A percentile compares a stretch with the other conserved stretches of the same genome.
phyloP scores from a whole-genome alignment of 2,113 vertebrate species.

The Oryzias curvinotus region DNA sequence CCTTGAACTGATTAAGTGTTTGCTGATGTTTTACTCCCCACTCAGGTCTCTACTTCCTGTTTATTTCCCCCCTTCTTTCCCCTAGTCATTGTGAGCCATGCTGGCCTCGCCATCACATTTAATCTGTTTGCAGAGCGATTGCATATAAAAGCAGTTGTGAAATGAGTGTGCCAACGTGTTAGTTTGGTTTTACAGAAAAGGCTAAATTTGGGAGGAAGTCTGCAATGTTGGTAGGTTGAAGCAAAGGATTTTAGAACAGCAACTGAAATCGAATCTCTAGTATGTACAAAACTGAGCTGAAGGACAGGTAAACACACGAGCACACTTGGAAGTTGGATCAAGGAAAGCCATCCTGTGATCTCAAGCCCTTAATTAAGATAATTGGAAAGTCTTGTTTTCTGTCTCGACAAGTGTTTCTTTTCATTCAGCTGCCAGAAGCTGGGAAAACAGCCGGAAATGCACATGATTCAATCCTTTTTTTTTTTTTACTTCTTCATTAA shows the following conservation, averaged over 20 bases:
- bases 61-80: no score
- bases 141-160: slow-evolving; percentile 8
- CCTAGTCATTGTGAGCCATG: background rate
- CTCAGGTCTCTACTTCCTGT: background rate
- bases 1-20: background rate
- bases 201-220: background rate
- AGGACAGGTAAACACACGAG: no score
- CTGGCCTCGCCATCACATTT: slow-evolving; percentile 11
- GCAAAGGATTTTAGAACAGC: no score
- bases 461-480: background rate
- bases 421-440: background rate
- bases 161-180: background rate
- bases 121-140: slow-evolving; percentile 4
- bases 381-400: slow-evolving; percentile 27
- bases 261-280: no score
- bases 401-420: slow-evolving; percentile 23
- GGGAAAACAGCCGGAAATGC: background rate
- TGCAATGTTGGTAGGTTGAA: no score
- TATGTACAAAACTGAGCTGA: no score
- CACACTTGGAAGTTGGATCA: no score
- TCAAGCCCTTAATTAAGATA: slow-evolving; percentile 5
- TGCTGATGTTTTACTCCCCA: background rate
- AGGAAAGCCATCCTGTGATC: slow-evolving; percentile 19
- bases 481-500: background rate
- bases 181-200: background rate